Base-by-base conservation (phyloP, 1,140 invertebrate species). In the Drosophila pachea region DNA sequence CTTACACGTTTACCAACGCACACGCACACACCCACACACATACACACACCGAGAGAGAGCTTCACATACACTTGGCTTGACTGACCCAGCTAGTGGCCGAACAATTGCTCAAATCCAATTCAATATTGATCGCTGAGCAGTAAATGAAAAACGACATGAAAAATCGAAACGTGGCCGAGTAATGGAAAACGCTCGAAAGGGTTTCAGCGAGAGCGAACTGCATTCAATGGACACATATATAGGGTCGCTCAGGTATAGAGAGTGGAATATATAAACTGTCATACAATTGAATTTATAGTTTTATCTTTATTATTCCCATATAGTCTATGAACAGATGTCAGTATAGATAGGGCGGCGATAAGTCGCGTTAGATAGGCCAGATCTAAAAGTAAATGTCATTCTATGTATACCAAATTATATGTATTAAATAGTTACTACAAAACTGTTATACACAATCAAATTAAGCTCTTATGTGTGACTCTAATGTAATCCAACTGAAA, bases 41-140 rank as follows among this genome's bases (percentile, higher is more conserved):
- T 32, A 29, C 43, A 42, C 35, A 31, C 52, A 31, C 38, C 38
- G 47, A 22, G 22, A 22, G 22, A 22, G 22, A 22, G 22, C 1
- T 22, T 22, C 22, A 22, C 22, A 22, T 22, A 22, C 22, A 36
- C n/a, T 29, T 16, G 12, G 40, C 53, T 38, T 53, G 40, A 32
- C 2, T 50, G 7, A 36, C 31, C 31, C 45, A 61, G 35, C 53
- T 16, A 33, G 32, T 45, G 48, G 35, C 59, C 42, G 45, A 67
- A 62, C 76, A 60, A 74, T 81, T 86, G 67, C 49, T 77, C 67
- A 77, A 86, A 81, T 77, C 69, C 70, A 77, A 86, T 86, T 81
- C 67, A 77, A 68, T 86, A 86, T 86, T 86, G 81, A 86, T 86
- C 71, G 76, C 47, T 62, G 66, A 48, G 8, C 43, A 55, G 65